phyloP scores from a whole-genome alignment of 2,113 vertebrate species.

The Mola mola region DNA sequence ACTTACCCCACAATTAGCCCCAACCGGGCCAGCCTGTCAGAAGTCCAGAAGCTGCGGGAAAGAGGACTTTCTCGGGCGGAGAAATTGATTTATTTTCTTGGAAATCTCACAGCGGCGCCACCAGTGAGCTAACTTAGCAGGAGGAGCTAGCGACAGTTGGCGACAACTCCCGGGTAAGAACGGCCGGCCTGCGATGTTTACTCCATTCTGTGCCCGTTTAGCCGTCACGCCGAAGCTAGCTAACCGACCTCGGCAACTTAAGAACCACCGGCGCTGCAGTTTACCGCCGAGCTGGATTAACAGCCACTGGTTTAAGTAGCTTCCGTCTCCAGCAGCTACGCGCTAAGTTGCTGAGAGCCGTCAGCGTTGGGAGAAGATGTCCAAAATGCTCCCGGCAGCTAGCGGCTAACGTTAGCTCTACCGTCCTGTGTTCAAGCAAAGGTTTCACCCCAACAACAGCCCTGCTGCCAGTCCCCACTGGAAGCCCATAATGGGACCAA shows the following conservation, averaged over 20 bases:
- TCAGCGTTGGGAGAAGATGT: conserved; percentile 14
- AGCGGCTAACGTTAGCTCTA: conserved; percentile 48
- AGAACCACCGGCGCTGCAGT: neutral
- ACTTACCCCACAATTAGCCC: neutral
- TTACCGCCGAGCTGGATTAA: neutral
- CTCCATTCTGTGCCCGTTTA: conserved; percentile 19
- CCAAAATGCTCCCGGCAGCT: conserved; percentile 24
- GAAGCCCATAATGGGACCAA: no score
- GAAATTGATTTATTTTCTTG: neutral
- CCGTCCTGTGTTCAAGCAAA: neutral
- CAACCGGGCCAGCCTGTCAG: neutral
- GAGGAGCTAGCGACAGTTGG: conserved; percentile 55
- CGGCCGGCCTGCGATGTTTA: conserved; percentile 56
- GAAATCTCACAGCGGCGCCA: conserved; percentile 6
- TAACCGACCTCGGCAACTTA: conserved; percentile 4
- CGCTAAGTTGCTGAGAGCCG: conserved; percentile 11
- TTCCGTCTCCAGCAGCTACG: neutral
- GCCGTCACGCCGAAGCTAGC: conserved; percentile 5
- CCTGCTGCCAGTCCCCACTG: no score
- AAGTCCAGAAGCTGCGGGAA: neutral
- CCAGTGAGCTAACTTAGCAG: conserved; percentile 46
- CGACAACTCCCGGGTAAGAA: conserved; percentile 69
- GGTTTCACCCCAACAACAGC: no score
- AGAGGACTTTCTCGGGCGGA: neutral
- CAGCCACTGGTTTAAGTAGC: neutral